These are phyloP conservation scores for Calyptomena viridis DNA, from an alignment of 2,113 vertebrate species.

Conservation along the genomic window DNA sequence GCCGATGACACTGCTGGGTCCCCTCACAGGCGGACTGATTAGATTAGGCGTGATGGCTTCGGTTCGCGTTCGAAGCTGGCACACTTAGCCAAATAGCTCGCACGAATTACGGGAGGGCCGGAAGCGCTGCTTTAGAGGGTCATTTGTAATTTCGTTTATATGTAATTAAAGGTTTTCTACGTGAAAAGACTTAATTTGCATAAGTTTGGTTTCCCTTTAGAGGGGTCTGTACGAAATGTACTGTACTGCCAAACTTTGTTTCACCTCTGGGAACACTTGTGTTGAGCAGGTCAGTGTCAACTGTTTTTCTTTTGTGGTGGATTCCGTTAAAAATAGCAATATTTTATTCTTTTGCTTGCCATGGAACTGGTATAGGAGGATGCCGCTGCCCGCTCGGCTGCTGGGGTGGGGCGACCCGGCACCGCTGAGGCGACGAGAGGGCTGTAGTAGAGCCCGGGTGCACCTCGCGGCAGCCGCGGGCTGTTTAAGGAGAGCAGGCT, in stretches of 20 bases:
- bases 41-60: slow-evolving; percentile 37
- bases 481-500: no score
- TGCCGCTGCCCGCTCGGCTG: no score
- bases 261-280: neutral
- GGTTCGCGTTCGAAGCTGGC: neutral
- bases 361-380: neutral
- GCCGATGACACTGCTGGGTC: slow-evolving; percentile 52
- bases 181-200: slow-evolving; percentile 17
- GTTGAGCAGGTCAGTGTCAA: neutral
- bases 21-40: slow-evolving; percentile 25
- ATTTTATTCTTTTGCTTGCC: neutral
- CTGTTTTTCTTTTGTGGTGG: neutral
- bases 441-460: no score
- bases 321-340: neutral
- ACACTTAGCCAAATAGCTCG: neutral
- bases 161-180: slow-evolving; percentile 9
- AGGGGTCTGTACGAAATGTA: neutral
- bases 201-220: neutral
- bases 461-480: no score
- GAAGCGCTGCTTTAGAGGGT: neutral
- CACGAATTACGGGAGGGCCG: neutral
- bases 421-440: no score
- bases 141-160: slow-evolving; percentile 20
- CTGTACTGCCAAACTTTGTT: slow-evolving; percentile 2
- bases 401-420: no score